A percentile compares a stretch with the other conserved stretches of the same genome.
These are phyloP conservation scores for Dasypogon diadema DNA, from an alignment of 2,888 invertebrate species.

Conservation along the genomic window DNA sequence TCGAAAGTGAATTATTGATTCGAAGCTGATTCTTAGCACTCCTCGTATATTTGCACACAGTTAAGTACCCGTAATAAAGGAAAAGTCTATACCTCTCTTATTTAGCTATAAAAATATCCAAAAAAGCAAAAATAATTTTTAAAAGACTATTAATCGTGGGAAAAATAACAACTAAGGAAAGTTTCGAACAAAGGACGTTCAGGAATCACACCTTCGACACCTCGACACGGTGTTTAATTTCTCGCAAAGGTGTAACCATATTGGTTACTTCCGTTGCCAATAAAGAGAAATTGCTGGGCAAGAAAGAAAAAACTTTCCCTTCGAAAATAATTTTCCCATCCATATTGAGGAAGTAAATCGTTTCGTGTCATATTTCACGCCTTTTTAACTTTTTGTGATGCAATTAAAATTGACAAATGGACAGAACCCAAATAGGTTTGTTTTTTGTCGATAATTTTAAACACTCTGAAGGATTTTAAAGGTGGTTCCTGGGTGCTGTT, in stretches of 20 bases:
- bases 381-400: neutral
- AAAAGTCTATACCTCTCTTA: too few relatives aligned
- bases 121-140: too few relatives aligned
- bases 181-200: neutral
- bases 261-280: neutral
- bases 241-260: neutral
- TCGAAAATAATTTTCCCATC: neutral
- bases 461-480: too few relatives aligned
- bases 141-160: too few relatives aligned
- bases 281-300: neutral
- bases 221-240: neutral
- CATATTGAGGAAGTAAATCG: neutral
- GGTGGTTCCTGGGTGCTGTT: too few relatives aligned
- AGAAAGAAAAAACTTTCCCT: neutral
- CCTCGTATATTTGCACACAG: too few relatives aligned
- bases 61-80: too few relatives aligned
- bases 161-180: too few relatives aligned
- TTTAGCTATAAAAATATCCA: too few relatives aligned
- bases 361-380: slow-evolving; percentile 8
- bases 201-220: neutral
- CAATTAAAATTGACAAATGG: slow-evolving; percentile 7
- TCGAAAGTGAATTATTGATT: too few relatives aligned
- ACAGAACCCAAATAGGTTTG: neutral
- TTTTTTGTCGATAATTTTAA: too few relatives aligned
- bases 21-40: too few relatives aligned